Conservation (phyloP, 2,797 vertebrate genomes). For the Microctenopoma stevenorrisi region DNA sequence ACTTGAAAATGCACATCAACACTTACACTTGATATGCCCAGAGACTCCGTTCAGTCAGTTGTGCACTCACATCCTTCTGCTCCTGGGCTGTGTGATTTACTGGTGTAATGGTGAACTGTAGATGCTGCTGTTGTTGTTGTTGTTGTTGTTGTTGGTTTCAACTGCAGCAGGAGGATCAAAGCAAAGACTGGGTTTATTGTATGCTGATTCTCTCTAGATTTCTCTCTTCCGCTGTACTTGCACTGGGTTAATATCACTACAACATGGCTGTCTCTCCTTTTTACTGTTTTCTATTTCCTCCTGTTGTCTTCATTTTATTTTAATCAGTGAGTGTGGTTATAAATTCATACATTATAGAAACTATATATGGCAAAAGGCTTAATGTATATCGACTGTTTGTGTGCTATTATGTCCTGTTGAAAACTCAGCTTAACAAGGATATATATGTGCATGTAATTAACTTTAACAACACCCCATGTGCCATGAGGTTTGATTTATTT, state of each 20-base stretch:
- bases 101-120: constrained; percentile 27
- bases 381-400: background rate
- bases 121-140: constrained; percentile 31
- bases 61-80: constrained; percentile 21
- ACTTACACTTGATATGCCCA: background rate
- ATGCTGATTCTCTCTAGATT: constrained; percentile 13
- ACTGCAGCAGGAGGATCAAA: constrained; percentile 49
- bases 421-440: constrained; percentile 3
- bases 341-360: too few relatives aligned
- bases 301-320: background rate
- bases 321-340: too few relatives aligned
- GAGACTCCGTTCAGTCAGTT: constrained; percentile 28
- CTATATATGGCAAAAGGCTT: background rate
- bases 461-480: constrained; percentile 14
- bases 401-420: constrained; percentile 6
- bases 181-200: constrained; percentile 34
- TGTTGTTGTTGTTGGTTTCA: constrained; percentile 39
- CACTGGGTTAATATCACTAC: background rate
- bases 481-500: constrained; percentile 20
- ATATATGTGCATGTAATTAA: constrained; percentile 7
- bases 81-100: constrained; percentile 37
- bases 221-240: constrained; percentile 22
- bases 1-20: constrained; percentile 40
- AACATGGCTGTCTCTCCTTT: constrained; percentile 1
- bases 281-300: background rate